Evolutionary conservation across 2,797 vertebrate genomes (phyloP).

Genomic region (Darevskia nairensis): DNA sequence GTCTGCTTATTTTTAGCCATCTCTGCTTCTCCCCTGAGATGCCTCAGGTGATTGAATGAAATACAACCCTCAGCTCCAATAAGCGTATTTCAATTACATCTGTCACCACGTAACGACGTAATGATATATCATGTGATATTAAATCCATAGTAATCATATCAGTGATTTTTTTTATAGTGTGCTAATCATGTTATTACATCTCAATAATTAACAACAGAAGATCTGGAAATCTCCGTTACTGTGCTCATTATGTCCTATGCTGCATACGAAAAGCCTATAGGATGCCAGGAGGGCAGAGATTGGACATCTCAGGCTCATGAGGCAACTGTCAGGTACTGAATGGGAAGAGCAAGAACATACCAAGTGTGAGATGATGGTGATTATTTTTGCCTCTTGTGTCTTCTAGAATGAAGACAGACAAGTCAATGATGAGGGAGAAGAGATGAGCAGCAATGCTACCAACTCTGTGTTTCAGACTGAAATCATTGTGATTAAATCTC

Average conservation of each 20-base stretch:
- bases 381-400: not conserved
- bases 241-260: slow-evolving; percentile 53
- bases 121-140: slow-evolving; percentile 99
- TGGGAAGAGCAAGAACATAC: not conserved
- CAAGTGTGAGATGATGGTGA: not conserved
- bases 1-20: slow-evolving; percentile 80
- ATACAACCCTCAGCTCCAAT: slow-evolving; percentile 93
- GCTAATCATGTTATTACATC: slow-evolving; percentile 86
- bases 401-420: not conserved
- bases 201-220: slow-evolving; percentile 85
- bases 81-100: slow-evolving; percentile 99
- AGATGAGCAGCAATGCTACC: not conserved
- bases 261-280: not conserved
- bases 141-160: slow-evolving; percentile 97
- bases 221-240: slow-evolving; percentile 73
- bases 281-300: not conserved
- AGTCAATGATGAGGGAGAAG: not conserved
- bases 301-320: not conserved
- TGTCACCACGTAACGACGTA: slow-evolving; percentile 95
- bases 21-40: slow-evolving; percentile 81
- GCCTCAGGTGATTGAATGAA: slow-evolving; percentile 90
- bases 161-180: slow-evolving; percentile 85
- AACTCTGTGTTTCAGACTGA: not conserved
- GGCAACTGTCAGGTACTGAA: not conserved
- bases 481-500: not conserved